Evolutionary conservation across 1,140 invertebrate species (phyloP).

Genomic region (Atta colombica): DNA sequence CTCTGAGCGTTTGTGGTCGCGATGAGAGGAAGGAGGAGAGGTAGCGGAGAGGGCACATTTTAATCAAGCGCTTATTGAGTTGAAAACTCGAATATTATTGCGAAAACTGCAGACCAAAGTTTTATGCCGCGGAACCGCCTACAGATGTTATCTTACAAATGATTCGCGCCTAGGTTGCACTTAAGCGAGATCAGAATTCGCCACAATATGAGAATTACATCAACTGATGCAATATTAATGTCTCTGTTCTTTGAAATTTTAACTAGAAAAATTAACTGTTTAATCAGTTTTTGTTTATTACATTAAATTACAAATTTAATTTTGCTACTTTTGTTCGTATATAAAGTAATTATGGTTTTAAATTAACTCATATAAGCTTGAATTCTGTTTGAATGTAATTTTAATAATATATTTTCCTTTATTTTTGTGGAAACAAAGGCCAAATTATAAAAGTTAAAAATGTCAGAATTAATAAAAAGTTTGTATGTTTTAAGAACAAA

Average conservation of each 20-base stretch:
- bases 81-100: slow-evolving; percentile 82
- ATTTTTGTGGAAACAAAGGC: neutral
- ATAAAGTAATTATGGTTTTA: neutral
- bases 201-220: neutral
- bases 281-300: neutral
- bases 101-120: slow-evolving; percentile 67
- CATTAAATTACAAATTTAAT: neutral
- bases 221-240: neutral
- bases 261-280: too few relatives aligned
- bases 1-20: slow-evolving; percentile 50
- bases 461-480: neutral
- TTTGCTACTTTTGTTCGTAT: neutral
- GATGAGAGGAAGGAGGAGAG: neutral
- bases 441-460: slow-evolving; percentile 8
- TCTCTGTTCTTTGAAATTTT: neutral
- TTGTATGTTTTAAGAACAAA: neutral
- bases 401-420: neutral
- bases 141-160: slow-evolving; percentile 50
- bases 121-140: slow-evolving; percentile 62
- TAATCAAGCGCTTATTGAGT: slow-evolving; percentile 82
- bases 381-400: slow-evolving; percentile 19
- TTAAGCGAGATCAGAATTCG: slow-evolving; percentile 44
- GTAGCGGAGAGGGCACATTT: slow-evolving; percentile 74
- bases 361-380: neutral
- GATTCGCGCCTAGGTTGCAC: slow-evolving; percentile 23